Percentiles rank a stretch among this genome's conserved stretches.
Evolutionary conservation across 2,888 invertebrate species (phyloP).

Genomic region (Mellilla xanthometata): DNA sequence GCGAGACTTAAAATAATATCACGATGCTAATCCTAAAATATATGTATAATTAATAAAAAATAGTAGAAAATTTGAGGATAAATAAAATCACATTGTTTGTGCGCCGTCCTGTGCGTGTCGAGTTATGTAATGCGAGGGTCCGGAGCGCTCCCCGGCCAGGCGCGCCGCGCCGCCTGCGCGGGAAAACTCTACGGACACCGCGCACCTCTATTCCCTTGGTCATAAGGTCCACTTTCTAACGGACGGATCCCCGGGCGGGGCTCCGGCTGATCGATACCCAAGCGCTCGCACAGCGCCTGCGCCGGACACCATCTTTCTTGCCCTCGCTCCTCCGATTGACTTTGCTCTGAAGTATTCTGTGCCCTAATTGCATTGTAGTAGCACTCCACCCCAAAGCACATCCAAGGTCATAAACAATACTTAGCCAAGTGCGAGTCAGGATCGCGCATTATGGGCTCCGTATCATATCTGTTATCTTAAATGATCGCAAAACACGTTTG

Average conservation of each 20-base stretch:
- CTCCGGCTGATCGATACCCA: constrained; percentile 37
- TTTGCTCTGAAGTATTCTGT: constrained; percentile 38
- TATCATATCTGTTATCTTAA: too few species aligned
- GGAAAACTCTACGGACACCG: constrained; percentile 29
- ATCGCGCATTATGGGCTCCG: too few species aligned
- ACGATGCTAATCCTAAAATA: constrained; percentile 72
- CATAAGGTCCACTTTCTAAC: constrained; percentile 16
- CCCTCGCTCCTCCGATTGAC: constrained; percentile 30
- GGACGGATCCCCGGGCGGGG: constrained; percentile 13
- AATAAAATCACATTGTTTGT: constrained; percentile 82
- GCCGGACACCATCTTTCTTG: constrained; percentile 16
- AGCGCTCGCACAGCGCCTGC: constrained; percentile 36
- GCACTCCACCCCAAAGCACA: constrained; percentile 39
- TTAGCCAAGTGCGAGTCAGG: too few species aligned
- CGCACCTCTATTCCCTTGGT: constrained; percentile 13
- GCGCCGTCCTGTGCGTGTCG: constrained; percentile 81
- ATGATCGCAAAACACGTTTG: too few species aligned
- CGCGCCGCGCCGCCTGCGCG: constrained; percentile 43
- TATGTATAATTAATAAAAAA: constrained; percentile 74
- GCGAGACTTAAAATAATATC: constrained; percentile 71
- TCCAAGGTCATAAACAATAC: constrained; percentile 47
- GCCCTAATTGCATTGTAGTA: constrained; percentile 55
- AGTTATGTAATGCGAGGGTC: constrained; percentile 74
- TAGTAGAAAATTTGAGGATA: constrained; percentile 71
- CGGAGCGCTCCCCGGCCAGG: constrained; percentile 40